These are phyloP conservation scores for Sesia apiformis DNA, from an alignment of 2,888 invertebrate genomes.

Conservation along the genomic window DNA sequence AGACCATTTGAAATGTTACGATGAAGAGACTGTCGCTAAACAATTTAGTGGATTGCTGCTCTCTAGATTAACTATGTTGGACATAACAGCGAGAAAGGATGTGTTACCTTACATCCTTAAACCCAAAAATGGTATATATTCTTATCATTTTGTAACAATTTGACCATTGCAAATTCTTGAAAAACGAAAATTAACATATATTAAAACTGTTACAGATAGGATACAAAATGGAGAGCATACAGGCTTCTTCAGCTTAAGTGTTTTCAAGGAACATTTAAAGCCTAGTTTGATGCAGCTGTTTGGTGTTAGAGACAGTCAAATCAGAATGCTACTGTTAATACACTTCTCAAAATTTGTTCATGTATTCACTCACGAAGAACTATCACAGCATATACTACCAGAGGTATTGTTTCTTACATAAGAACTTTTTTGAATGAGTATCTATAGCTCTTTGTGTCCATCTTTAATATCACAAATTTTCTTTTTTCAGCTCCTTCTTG, in stretches of 20 bases:
- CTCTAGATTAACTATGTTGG: conserved; percentile 89
- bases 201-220: conserved; percentile 37
- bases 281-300: conserved; percentile 87
- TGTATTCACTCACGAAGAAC: conserved; percentile 82
- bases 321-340: conserved; percentile 82
- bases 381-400: conserved; percentile 87
- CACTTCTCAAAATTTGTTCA: conserved; percentile 85
- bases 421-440: background rate
- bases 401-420: conserved; percentile 69
- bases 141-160: background rate
- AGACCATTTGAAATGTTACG: conserved; percentile 80
- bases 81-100: conserved; percentile 83
- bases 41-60: conserved; percentile 85
- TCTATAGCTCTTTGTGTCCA: background rate
- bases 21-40: conserved; percentile 87
- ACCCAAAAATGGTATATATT: conserved; percentile 77
- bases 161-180: no score
- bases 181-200: background rate
- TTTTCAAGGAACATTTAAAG: conserved; percentile 83
- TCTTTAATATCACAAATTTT: conserved; percentile 1
- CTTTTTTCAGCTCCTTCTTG: conserved; percentile 80
- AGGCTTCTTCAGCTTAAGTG: conserved; percentile 79
- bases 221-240: conserved; percentile 51
- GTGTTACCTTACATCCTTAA: conserved; percentile 82
- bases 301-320: conserved; percentile 87